A percentile compares a stretch with the other conserved stretches of the same genome.
phyloP scores from a whole-genome alignment of 2,797 vertebrate genomes.

The Erethizon dorsatum region DNA sequence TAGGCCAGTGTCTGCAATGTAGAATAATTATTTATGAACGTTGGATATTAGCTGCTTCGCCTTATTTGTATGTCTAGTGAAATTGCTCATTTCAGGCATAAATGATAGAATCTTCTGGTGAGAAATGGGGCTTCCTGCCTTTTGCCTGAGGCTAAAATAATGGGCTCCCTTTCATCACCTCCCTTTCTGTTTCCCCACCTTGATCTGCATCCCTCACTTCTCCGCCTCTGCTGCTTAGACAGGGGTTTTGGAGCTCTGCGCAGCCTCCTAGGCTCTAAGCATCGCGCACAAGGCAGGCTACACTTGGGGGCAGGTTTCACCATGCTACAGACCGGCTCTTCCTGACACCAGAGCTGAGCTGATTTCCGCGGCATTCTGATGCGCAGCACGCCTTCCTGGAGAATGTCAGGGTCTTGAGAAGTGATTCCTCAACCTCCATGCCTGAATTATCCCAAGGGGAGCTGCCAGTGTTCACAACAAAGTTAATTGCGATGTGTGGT shows the following conservation, averaged over 20 bases:
- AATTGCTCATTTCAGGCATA: background rate
- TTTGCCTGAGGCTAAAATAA: background rate
- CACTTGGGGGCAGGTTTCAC: background rate
- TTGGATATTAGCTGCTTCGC: background rate
- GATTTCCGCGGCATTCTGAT: background rate
- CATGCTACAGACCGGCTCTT: rapidly evolving
- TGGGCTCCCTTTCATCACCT: background rate
- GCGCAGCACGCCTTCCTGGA: conserved; percentile 1
- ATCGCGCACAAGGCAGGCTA: rapidly evolving
- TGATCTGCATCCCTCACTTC: background rate
- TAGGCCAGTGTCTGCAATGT: background rate
- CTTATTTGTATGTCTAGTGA: background rate
- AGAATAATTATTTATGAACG: conserved; percentile 42
- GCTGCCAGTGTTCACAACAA: conserved; percentile 72
- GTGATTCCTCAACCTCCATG: background rate
- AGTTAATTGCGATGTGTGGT: conserved; percentile 68
- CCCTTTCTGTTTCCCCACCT: background rate
- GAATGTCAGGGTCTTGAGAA: conserved; percentile 3
- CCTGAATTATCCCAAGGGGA: conserved; percentile 48
- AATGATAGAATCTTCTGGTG: background rate
- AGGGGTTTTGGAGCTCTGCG: too few species aligned
- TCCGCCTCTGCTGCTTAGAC: rapidly evolving
- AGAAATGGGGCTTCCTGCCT: background rate
- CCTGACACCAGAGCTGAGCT: background rate
- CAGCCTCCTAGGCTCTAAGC: background rate